Conservation (phyloP, 1,140 invertebrate species). For the Brachionus rotundiformis region DNA sequence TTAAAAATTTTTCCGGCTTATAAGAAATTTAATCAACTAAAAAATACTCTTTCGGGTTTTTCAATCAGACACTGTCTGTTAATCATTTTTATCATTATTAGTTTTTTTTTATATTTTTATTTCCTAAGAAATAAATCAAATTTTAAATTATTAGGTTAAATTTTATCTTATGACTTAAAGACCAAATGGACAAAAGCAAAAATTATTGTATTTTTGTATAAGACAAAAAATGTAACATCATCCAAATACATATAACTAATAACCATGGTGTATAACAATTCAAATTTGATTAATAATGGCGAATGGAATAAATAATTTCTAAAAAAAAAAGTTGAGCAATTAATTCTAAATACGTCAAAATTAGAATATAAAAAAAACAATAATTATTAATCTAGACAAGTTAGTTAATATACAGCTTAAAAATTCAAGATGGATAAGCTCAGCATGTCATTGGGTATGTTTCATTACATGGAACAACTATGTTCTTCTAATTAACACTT, state of each 20-base stretch:
- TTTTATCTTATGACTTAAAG: no score
- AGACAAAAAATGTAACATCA: not conserved
- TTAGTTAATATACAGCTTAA: not conserved
- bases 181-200: no score
- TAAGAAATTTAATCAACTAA: no score
- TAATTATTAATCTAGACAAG: not conserved
- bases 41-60: no score
- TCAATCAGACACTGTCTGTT: no score
- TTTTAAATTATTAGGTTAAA: no score
- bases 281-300: not conserved
- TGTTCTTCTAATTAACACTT: not conserved
- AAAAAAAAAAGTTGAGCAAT: not conserved
- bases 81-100: no score
- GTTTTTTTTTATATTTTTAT: no score
- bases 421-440: constrained; percentile 42
- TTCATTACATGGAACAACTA: not conserved
- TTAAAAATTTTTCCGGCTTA: no score
- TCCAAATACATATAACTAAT: not conserved
- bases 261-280: not conserved
- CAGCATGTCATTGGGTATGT: constrained; percentile 49
- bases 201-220: not conserved
- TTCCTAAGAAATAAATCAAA: no score
- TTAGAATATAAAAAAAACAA: not conserved
- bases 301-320: constrained; percentile 2
- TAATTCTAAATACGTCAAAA: not conserved